A percentile compares a stretch with the other conserved stretches of the same genome.
Conservation (phyloP, 2,797 vertebrate species). For the Xenopus petersii region DNA sequence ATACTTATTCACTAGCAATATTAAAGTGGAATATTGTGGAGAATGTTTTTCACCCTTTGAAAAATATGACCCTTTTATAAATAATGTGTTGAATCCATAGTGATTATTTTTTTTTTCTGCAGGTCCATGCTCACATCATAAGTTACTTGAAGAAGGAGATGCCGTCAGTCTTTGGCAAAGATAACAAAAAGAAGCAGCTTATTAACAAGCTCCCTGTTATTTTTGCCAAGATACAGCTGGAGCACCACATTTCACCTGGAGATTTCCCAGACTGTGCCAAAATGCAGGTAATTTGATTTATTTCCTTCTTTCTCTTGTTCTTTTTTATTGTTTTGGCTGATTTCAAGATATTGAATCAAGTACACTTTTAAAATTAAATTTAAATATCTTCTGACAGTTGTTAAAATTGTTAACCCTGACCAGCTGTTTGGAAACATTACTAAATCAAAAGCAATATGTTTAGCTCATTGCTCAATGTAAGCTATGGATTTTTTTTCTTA, state of each 20-base stretch:
- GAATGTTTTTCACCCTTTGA: no score
- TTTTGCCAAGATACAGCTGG: conserved; percentile 88
- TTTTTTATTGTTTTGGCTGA: no score
- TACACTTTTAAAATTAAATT: no score
- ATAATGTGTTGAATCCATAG: not conserved
- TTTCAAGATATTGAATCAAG: no score
- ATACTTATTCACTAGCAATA: not conserved
- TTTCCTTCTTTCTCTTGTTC: no score
- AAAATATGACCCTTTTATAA: not conserved
- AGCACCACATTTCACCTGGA: conserved; percentile 87
- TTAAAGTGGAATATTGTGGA: not conserved
- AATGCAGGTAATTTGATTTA: conserved; percentile 79
- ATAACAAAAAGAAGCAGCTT: conserved; percentile 88
- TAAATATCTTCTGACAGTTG: no score
- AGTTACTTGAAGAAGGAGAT: conserved; percentile 91
- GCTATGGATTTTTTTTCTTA: not conserved
- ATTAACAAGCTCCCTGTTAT: conserved; percentile 86
- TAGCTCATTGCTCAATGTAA: no score
- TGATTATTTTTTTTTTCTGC: not conserved
- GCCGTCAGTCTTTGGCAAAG: conserved; percentile 89
- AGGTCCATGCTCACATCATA: conserved; percentile 92
- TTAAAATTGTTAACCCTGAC: no score
- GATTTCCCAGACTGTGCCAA: conserved; percentile 89
- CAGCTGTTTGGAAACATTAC: no score
- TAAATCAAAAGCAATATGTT: no score